Base-by-base conservation (phyloP, 2,113 vertebrate species). In the Charina bottae region DNA sequence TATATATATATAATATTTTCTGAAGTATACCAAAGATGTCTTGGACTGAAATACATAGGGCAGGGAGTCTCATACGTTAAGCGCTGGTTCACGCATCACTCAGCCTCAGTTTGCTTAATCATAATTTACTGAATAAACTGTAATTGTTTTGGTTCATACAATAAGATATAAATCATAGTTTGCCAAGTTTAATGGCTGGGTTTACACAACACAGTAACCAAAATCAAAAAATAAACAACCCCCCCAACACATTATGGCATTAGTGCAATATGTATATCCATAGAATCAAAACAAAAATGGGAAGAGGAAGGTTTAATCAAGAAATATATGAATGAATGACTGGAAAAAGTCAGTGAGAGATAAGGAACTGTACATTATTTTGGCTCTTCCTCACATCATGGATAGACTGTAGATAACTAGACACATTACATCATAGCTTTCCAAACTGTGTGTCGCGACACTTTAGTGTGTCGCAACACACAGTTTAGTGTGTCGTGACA, bases 1-100 rank as follows among this genome's bases (percentile, higher is more conserved):
- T 91, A 94, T 89, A 91, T 91, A 94, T 89, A 84, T 87, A 90
- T 62, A 94, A 1, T 94, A 88, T 90, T 85, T 92, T 94, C 92
- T 88, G 95, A 93, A 94, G 95, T 95, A 92, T 56, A 49, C 87
- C 91, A 95, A 93, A 87, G 83, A 85, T 55, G 86, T 9, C 78
- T 92, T 24, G 13, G 92, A 85, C 26, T 95, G 42, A 83, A 68
- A 68, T 68, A 49, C 49, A 68, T 21, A 55, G 10, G n/a, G 53
- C 28, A 89, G 28, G n/a, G 28, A 5, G 23, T 54, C 28, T 72
- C 62, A 78, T 13, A 15, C 12, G 11, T 53, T 53, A 54, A 54
- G 53, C 17, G 19, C n/a, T 78, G 68, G 33, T 78, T 78, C 68
- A 78, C 1, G 1, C 6, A 78, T 78, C 15, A 19, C 6, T 78